Evolutionary conservation across 2,113 vertebrate genomes (phyloP), one percentile per base, ranked within the genome.

Genomic region (Protobothrops flavoviridis): DNA sequence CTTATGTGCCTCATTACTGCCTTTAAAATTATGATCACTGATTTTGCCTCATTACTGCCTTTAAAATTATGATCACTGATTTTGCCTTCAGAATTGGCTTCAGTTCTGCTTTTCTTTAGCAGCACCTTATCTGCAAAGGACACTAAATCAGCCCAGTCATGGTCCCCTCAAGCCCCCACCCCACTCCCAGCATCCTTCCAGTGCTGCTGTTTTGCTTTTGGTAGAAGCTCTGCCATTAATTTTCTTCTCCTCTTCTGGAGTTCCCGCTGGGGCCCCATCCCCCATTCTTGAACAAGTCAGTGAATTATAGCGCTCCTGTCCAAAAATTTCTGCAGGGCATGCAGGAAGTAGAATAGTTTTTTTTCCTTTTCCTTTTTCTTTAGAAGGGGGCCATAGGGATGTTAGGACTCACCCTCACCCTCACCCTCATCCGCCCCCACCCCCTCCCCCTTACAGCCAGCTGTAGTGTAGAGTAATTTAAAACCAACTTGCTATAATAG

Each of bases 401-500:
- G 13, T 59, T 53, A n/a, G n/a, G 21, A 59, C 45, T 90, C 52
- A 15, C 33, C 59, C 39, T 9, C 52, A 15, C 33, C 59, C 39
- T 9, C 9, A 24, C 21, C 26, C 50, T n/a, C 12, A 17, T 15
- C 85, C 89, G 8, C 23, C 50, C 29, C 69, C 23, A 11, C 50
- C 87, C 9, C 64, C 61, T 53, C 64, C 61, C 39, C 33, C 10
- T 56, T 59, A 64, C 23, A 43, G 74, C 55, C 88, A 86, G 74
- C 74, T 90, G 81, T 43, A 93, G 81, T 26, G 12, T 81, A 64
- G 89, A 90, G 88, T 87, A 93, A 93, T 90, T 93, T 93, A 93
- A 93, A 93, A 93, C 92, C 81, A 87, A 53, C 89, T 93, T 93
- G 56, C 81, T 86, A 3, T 93, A 93, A 93, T 93, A 48, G 39